phyloP scores from a whole-genome alignment of 2,113 vertebrate genomes.

The Taurulus bubalis region DNA sequence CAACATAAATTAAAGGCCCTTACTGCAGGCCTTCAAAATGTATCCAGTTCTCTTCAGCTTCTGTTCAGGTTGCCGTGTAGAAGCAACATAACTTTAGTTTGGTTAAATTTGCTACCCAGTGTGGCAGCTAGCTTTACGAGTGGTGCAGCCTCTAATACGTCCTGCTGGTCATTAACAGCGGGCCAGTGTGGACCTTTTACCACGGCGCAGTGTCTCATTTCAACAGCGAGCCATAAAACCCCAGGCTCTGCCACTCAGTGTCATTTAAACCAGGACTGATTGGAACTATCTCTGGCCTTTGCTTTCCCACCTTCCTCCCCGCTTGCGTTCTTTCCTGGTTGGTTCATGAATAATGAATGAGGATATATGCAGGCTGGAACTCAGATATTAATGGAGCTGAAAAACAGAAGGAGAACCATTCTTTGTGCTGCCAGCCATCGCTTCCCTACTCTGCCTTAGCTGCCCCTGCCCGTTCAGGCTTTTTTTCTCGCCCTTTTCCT shows the following conservation, averaged over 20 bases:
- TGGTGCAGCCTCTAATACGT: slow-evolving; percentile 89
- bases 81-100: slow-evolving; percentile 52
- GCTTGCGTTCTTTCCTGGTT: slow-evolving; percentile 83
- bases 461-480: slow-evolving; percentile 52
- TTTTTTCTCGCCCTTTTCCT: slow-evolving; percentile 38
- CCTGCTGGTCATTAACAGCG: slow-evolving; percentile 92
- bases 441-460: slow-evolving; percentile 68
- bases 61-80: slow-evolving; percentile 40
- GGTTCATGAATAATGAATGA: slow-evolving; percentile 99
- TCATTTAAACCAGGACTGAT: slow-evolving; percentile 98
- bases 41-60: slow-evolving; percentile 17
- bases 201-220: slow-evolving; percentile 84
- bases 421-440: slow-evolving; percentile 82
- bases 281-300: slow-evolving; percentile 93
- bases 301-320: slow-evolving; percentile 83
- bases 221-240: slow-evolving; percentile 85
- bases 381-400: slow-evolving; percentile 93
- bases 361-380: slow-evolving; percentile 87
- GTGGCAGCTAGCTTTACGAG: slow-evolving; percentile 74
- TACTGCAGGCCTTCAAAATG: not conserved
- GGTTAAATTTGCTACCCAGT: slow-evolving; percentile 63
- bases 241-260: slow-evolving; percentile 96
- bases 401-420: slow-evolving; percentile 86
- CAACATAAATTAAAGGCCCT: not conserved
- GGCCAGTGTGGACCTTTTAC: slow-evolving; percentile 92